These are phyloP conservation scores for Diadophis punctatus DNA, from an alignment of 2,113 vertebrate species.

Conservation along the genomic window DNA sequence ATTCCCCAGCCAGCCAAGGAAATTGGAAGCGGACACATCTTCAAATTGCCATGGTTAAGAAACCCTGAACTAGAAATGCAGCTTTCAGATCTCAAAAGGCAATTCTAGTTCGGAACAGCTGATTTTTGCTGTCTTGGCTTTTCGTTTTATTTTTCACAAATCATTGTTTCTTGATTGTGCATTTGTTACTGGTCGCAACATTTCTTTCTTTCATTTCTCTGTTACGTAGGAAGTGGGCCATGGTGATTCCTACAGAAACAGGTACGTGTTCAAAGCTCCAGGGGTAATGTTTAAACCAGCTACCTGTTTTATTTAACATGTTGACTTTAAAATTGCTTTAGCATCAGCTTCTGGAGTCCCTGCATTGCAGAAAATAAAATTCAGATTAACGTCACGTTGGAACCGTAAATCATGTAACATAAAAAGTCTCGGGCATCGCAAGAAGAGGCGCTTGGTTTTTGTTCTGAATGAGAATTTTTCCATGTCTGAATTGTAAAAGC, in stretches of 20 bases:
- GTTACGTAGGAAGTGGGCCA: slow-evolving; percentile 62
- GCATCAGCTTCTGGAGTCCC: not conserved
- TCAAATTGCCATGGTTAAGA: no score
- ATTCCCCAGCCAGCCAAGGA: no score
- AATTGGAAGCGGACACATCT: no score
- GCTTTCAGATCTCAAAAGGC: no score
- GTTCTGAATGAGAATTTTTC: not conserved
- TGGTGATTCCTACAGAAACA: slow-evolving; percentile 50
- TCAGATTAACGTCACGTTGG: not conserved
- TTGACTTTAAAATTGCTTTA: not conserved
- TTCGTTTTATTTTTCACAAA: not conserved
- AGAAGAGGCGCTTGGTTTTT: not conserved
- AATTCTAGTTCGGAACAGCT: no score
- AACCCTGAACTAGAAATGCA: not conserved
- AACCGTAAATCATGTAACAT: not conserved
- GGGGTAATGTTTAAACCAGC: not conserved
- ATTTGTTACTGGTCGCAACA: not conserved
- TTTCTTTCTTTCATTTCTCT: slow-evolving; percentile 27
- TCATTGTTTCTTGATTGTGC: not conserved
- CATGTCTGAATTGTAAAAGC: not conserved
- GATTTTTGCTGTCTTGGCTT: not conserved
- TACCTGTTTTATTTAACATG: not conserved
- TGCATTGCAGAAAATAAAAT: not conserved
- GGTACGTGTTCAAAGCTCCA: slow-evolving; percentile 59
- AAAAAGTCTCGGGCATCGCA: not conserved